phyloP scores from a whole-genome alignment of 92 coral and sea anemone species.

The Epizoanthus scotinus region DNA sequence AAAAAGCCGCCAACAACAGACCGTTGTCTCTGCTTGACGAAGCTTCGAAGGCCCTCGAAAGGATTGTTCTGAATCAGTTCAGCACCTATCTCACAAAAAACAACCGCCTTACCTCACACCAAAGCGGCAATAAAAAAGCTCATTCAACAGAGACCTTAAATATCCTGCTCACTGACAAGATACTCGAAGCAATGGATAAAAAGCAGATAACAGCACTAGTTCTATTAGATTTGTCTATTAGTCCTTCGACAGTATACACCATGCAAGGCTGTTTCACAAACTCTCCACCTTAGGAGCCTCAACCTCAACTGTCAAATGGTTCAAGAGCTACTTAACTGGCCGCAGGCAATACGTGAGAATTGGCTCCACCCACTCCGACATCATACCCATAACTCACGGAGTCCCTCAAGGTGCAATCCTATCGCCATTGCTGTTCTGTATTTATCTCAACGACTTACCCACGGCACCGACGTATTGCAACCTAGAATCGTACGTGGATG shows the following conservation, averaged over 20 bases:
- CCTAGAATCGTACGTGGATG: conserved; percentile 31
- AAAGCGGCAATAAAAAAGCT: too few relatives aligned
- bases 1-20: not conserved
- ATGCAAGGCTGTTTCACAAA: conserved; percentile 21
- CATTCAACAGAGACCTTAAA: conserved; percentile 21
- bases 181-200: conserved; percentile 33
- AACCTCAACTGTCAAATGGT: conserved; percentile 30
- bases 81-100: not conserved
- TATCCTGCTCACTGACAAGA: conserved; percentile 10
- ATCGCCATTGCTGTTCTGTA: conserved; percentile 24
- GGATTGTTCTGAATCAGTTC: not conserved
- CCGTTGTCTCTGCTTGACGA: not conserved
- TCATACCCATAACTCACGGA: too few relatives aligned
- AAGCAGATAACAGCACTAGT: conserved; percentile 25
- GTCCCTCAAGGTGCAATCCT: too few relatives aligned
- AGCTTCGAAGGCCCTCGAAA: not conserved
- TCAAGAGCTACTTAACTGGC: conserved; percentile 28
- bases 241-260: conserved; percentile 33
- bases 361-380: conserved; percentile 19
- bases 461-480: conserved; percentile 21
- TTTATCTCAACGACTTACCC: conserved; percentile 35
- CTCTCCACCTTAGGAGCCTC: conserved; percentile 32
- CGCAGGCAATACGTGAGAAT: conserved; percentile 38
- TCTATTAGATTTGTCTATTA: conserved; percentile 18
- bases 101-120: too few relatives aligned